phyloP scores from a whole-genome alignment of 1,140 invertebrate genomes.

The Drosophila ambigua region DNA sequence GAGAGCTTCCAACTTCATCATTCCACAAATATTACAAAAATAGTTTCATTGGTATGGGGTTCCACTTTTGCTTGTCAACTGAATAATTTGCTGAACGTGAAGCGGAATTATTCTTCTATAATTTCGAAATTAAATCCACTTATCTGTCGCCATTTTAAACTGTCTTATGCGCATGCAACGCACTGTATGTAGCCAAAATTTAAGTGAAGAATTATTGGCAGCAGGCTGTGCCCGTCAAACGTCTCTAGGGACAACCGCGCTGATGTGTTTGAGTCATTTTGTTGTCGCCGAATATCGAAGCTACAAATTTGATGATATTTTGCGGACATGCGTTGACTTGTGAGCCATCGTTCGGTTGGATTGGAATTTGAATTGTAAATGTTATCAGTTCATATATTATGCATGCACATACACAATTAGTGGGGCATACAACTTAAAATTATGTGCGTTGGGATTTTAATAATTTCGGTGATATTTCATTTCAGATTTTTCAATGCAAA shows the following conservation, averaged over 20 bases:
- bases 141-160: too few relatives aligned
- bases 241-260: neutral
- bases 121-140: too few relatives aligned
- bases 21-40: too few relatives aligned
- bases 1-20: too few relatives aligned
- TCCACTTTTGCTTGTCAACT: too few relatives aligned
- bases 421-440: constrained; percentile 6
- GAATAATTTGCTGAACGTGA: too few relatives aligned
- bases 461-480: neutral
- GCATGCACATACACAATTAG: constrained; percentile 39
- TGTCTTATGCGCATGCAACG: too few relatives aligned
- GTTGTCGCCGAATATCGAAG: neutral
- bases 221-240: neutral
- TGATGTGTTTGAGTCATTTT: constrained; percentile 12
- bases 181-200: neutral
- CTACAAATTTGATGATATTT: constrained; percentile 34
- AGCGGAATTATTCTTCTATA: too few relatives aligned
- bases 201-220: neutral
- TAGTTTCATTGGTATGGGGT: too few relatives aligned
- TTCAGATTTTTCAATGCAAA: too few relatives aligned
- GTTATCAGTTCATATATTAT: constrained; percentile 20
- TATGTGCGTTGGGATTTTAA: constrained; percentile 4
- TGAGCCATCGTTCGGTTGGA: constrained; percentile 15
- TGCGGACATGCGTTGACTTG: constrained; percentile 29
- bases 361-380: constrained; percentile 44